Conservation (phyloP, 2,888 invertebrate genomes). For the Spisula subtruncata region DNA sequence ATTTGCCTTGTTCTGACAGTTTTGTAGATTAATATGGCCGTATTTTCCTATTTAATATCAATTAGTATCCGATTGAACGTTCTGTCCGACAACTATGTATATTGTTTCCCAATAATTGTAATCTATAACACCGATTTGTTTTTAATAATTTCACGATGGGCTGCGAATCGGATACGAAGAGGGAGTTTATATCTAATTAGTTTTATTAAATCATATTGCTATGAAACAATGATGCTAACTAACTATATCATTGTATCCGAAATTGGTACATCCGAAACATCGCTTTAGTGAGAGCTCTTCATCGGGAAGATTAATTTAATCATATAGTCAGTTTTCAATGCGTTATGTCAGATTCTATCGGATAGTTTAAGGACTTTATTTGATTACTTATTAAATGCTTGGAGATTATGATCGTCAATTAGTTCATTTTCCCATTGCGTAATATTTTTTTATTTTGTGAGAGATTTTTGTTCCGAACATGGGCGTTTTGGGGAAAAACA, state of each 20-base stretch:
- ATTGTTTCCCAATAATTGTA: constrained; percentile 60
- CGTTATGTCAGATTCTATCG: constrained; percentile 24
- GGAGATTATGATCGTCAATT: constrained; percentile 6
- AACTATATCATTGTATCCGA: background rate
- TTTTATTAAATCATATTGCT: constrained; percentile 27
- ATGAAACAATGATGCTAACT: background rate
- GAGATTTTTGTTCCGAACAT: background rate
- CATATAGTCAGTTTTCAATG: background rate
- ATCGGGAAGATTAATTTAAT: background rate
- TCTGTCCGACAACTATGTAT: constrained; percentile 49
- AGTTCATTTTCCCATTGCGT: background rate
- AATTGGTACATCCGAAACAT: constrained; percentile 1
- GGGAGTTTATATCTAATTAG: constrained; percentile 13
- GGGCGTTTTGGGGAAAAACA: background rate
- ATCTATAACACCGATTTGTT: constrained; percentile 52
- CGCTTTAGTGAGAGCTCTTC: background rate
- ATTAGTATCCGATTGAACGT: constrained; percentile 59
- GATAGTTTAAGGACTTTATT: constrained; percentile 17
- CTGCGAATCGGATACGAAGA: background rate
- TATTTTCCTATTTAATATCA: constrained; percentile 60
- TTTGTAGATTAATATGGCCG: constrained; percentile 46
- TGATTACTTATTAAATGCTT: constrained; percentile 7
- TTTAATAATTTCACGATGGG: constrained; percentile 44
- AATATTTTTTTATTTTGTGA: background rate
- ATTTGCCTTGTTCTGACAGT: constrained; percentile 47